These are phyloP conservation scores for Scaptomyza cyrtandrae DNA, from an alignment of 2,888 invertebrate species.

Conservation along the genomic window DNA sequence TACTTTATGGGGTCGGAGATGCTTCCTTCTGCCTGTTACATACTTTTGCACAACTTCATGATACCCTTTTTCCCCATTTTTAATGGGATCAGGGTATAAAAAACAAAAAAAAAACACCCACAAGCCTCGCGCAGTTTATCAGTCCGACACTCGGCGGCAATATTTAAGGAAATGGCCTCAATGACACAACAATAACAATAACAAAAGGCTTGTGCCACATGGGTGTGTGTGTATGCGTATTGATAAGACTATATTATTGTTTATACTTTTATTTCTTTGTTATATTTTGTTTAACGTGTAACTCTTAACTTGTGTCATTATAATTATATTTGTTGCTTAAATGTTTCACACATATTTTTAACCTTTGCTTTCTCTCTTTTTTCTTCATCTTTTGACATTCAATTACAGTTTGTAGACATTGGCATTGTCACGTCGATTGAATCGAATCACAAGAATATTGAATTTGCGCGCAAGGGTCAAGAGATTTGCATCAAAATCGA, in stretches of 20 bases:
- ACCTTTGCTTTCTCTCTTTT: constrained; percentile 46
- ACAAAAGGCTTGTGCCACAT: constrained; percentile 55
- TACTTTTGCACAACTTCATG: too few species aligned
- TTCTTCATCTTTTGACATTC: background rate
- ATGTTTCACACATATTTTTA: too few species aligned
- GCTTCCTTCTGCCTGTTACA: too few species aligned
- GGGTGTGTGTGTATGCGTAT: constrained; percentile 30
- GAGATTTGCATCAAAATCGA: constrained; percentile 99
- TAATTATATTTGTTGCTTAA: too few species aligned
- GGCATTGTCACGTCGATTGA: constrained; percentile 98
- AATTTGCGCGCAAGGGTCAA: constrained; percentile 97
- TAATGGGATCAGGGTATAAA: too few species aligned
- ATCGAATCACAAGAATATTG: constrained; percentile 97
- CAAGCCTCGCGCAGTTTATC: constrained; percentile 37
- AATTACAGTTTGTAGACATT: constrained; percentile 94
- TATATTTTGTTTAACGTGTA: background rate
- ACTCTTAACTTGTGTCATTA: too few species aligned
- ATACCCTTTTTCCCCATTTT: too few species aligned
- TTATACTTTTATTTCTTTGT: constrained; percentile 2
- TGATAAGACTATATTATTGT: constrained; percentile 1
- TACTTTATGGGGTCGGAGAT: too few species aligned
- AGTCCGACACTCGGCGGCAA: constrained; percentile 14
- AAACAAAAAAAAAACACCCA: constrained; percentile 36
- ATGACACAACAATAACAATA: constrained; percentile 23
- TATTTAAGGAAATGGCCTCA: constrained; percentile 34